Evolutionary conservation across 2,797 vertebrate species (phyloP).

Genomic region (Petrocephalus schoutedeni): DNA sequence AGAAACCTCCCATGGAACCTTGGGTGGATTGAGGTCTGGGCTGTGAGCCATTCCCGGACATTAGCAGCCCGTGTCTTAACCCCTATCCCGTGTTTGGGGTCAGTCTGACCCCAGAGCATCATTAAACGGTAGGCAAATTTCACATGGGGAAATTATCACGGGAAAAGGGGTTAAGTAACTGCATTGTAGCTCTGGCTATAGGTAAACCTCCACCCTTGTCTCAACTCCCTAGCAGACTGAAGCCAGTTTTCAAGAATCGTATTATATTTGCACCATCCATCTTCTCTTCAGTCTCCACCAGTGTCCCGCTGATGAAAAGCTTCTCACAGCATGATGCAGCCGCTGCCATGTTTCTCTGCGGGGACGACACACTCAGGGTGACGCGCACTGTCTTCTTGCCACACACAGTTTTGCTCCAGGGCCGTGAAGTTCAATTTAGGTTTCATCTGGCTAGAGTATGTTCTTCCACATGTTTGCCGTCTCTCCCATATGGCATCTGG

Average conservation of each 20-base stretch:
- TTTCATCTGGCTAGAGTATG: background rate
- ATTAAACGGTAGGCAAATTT: too few relatives aligned
- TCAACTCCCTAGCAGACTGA: background rate
- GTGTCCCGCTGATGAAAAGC: background rate
- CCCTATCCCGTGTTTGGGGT: too few relatives aligned
- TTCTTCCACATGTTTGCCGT: background rate
- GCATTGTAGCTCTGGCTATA: too few relatives aligned
- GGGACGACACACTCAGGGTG: background rate
- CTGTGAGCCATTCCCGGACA: too few relatives aligned
- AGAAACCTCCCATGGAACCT: too few relatives aligned
- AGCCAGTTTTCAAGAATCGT: background rate
- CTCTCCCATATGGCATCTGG: background rate
- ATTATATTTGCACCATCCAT: background rate
- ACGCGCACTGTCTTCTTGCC: background rate
- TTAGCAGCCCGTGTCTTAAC: too few relatives aligned
- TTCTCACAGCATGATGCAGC: background rate
- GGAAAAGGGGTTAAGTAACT: too few relatives aligned
- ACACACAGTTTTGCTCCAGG: background rate
- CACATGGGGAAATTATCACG: too few relatives aligned
- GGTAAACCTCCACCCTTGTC: background rate
- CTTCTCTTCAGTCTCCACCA: background rate
- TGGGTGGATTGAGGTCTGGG: too few relatives aligned
- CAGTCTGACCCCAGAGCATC: too few relatives aligned
- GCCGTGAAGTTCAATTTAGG: background rate
- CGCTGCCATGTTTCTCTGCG: background rate